Evolutionary conservation across 2,888 invertebrate species (phyloP), one percentile per base, ranked within the genome.

Genomic region (Eupithecia exiguata): DNA sequence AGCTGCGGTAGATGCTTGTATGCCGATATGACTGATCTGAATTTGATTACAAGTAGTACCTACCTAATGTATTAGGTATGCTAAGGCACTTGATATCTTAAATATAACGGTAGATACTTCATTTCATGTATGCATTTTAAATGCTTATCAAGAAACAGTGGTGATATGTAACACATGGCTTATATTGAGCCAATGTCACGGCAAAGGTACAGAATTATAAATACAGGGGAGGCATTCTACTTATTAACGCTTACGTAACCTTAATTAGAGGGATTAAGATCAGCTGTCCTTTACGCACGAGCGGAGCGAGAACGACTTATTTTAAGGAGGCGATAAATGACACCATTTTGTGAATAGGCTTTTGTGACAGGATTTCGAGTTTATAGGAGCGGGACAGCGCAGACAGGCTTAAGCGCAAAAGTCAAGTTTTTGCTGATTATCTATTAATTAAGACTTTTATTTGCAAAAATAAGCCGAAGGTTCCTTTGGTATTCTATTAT

Each of bases 231-330:
- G 58, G 58, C 16, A 62, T 61, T 62, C 62, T 35, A 35, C 62
- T 62, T 62, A 35, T 35, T 35, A 35, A 62, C 38, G 40, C 53
- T 72, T 75, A 72, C 72, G 75, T 68, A 72, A 72, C 69, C 62
- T 75, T 75, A 69, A 43, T 68, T 63, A 63, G 18, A 69, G 69
- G 71, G 75, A 75, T 72, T 68, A 75, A 69, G 69, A 67, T 62
- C 69, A 72, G 30, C 65, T 58, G 43, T 67, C 40, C n/a, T 72
- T 40, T 6, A 10, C 46, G 62, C 63, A 72, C 25, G 40, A 62
- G 75, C 75, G 72, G 63, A 71, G 72, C 75, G 75, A 40, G 14
- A 14, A 49, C 35, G 18, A 62, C 10, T 53, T 21, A 58, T 14
- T 58, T n/a, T n/a, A n/a, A n/a, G n/a, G n/a, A n/a, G n/a, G n/a